phyloP scores from a whole-genome alignment of 1,140 invertebrate species.

The Campoletis sonorensis region DNA sequence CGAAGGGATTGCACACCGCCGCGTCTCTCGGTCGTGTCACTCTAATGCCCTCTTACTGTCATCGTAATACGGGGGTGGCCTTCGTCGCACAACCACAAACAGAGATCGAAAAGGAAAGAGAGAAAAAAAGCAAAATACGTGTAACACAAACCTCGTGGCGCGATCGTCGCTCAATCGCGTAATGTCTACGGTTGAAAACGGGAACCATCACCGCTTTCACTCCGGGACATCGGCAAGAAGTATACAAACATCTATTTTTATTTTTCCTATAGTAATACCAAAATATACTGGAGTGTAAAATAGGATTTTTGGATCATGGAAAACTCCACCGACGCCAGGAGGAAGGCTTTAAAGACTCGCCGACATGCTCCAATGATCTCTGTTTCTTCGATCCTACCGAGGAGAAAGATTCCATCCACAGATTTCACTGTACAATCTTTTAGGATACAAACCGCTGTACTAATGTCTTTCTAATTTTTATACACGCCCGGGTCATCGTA shows the following conservation, averaged over 20 bases:
- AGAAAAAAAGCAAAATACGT: constrained; percentile 24
- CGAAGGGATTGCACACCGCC: constrained; percentile 61
- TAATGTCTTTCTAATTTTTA: neutral
- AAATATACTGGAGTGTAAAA: constrained; percentile 62
- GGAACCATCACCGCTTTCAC: neutral
- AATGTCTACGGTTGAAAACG: constrained; percentile 56
- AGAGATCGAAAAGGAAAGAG: neutral
- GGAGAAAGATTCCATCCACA: neutral
- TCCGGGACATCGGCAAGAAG: constrained; percentile 9
- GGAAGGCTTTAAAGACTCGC: constrained; percentile 11
- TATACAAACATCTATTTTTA: constrained; percentile 23
- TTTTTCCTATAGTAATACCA: constrained; percentile 52
- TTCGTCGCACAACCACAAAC: constrained; percentile 55
- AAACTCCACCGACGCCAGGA: neutral
- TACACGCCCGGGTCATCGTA: neutral
- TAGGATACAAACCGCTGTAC: neutral
- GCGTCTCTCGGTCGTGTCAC: constrained; percentile 34
- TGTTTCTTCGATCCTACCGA: neutral
- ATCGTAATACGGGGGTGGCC: constrained; percentile 56
- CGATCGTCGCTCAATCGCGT: constrained; percentile 51
- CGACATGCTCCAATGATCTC: constrained; percentile 21
- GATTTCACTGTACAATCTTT: neutral
- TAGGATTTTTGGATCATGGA: constrained; percentile 55
- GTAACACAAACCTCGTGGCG: neutral
- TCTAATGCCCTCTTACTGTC: constrained; percentile 68